These are phyloP conservation scores for Phoenicopterus ruber DNA, from an alignment of 2,113 vertebrate species.

Conservation along the genomic window DNA sequence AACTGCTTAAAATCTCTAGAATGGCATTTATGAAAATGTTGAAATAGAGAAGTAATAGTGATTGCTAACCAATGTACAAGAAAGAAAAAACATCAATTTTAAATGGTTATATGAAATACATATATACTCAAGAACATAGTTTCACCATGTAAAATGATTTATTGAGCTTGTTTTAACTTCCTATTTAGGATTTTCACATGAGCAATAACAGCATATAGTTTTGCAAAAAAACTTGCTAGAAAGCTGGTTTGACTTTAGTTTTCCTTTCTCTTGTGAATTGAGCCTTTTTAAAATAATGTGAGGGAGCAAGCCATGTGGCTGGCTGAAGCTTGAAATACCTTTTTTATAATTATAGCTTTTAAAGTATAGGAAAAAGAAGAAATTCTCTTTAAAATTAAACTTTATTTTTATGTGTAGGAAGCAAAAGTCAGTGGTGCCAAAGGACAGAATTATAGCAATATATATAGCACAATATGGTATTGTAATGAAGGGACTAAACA, in stretches of 20 bases:
- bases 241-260: not conserved
- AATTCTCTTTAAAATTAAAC: not conserved
- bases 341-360: not conserved
- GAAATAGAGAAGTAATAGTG: not conserved
- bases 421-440: not conserved
- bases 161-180: not conserved
- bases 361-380: not conserved
- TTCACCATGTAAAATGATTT: not conserved
- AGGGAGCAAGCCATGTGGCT: not conserved
- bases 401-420: not conserved
- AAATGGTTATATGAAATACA: not conserved
- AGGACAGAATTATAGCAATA: not conserved
- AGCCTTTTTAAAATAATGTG: not conserved
- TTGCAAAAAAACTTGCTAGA: not conserved
- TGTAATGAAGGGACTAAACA: not conserved
- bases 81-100: not conserved
- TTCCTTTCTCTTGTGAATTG: not conserved
- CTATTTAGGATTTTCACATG: not conserved
- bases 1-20: not conserved
- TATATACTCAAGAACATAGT: not conserved
- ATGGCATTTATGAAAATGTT: not conserved
- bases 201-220: not conserved
- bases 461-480: rapidly evolving
- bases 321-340: not conserved
- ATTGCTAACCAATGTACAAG: not conserved